A percentile compares a stretch with the other conserved stretches of the same genome.
Evolutionary conservation across 2,797 vertebrate genomes (phyloP).

Genomic region (Typhlichthys eigenmanni): DNA sequence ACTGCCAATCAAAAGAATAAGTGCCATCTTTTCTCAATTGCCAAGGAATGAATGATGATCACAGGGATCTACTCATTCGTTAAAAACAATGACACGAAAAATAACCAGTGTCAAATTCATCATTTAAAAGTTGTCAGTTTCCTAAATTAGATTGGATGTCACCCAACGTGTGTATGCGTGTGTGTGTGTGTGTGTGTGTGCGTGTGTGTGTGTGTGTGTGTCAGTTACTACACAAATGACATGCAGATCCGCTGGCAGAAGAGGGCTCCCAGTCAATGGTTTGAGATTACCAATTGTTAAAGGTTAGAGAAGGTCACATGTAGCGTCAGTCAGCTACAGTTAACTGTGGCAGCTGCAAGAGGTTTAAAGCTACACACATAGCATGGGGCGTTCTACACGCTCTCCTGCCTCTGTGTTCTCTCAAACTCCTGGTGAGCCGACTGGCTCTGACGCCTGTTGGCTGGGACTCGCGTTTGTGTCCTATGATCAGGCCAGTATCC

Average conservation of each 20-base stretch:
- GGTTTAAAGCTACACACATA: too few species aligned
- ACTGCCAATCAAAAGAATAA: conserved; percentile 13
- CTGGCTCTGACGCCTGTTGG: too few species aligned
- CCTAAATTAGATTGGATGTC: conserved; percentile 23
- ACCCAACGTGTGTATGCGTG: conserved; percentile 3
- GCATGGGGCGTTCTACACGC: too few species aligned
- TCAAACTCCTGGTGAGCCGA: too few species aligned
- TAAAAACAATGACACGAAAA: conserved; percentile 16
- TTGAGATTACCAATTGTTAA: not conserved
- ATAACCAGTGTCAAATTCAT: conserved; percentile 15
- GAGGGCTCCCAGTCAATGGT: not conserved
- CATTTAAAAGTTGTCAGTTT: conserved; percentile 18
- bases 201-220: not conserved
- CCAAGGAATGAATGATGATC: conserved; percentile 25
- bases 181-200: not conserved
- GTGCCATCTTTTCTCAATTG: conserved; percentile 18
- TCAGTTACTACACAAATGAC: conserved; percentile 6
- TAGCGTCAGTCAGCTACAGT: too few species aligned
- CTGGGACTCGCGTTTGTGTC: too few species aligned
- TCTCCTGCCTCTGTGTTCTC: too few species aligned
- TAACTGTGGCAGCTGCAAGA: too few species aligned
- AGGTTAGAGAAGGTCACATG: too few species aligned
- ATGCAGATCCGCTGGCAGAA: not conserved
- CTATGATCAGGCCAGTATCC: too few species aligned
- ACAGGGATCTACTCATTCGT: not conserved